Evolutionary conservation across 2,113 vertebrate species (phyloP), one percentile per base, ranked within the genome.

Genomic region (Heterotilapia buettikoferi): DNA sequence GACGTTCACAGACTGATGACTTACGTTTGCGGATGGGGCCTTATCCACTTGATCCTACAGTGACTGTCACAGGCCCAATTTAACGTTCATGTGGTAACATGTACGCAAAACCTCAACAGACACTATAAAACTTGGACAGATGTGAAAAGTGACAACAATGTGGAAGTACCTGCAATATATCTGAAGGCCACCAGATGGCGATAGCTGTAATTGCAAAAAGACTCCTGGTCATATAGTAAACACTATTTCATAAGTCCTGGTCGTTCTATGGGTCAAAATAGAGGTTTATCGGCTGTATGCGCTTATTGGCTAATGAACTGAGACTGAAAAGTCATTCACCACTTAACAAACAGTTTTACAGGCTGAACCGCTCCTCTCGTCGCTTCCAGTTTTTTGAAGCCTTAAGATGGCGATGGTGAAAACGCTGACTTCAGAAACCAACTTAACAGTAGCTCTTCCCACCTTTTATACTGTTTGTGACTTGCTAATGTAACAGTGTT

Each of bases 191-290:
- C 40, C 21, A 45, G 40, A 18, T 26, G 40, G 68, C 40, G 14
- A 73, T 18, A 16, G 40, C 21, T 47, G 68, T 6, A 24, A 45
- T 73, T 73, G 13, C 21, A 73, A 26, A 45, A 45, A 26, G 13
- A 45, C 2, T 26, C 8, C 21, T 63, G 59, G 4, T 36, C 18
- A 36, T 7, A 66, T 66, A 36, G 61, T 7, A 76, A 76, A 76
- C 24, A 29, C 36, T 68, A 24, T 21, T 40, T 76, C 1, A 7
- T 45, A 26, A 47, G 6, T 7, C 5, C 40, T 26, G 21, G 40
- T 45, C 0, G 0, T 29, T 47, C 4, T 18, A 7, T 5, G 4
- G 4, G 3, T 29, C 68, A 47, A 73, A 73, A 18, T 29, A 47
- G 2, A 47, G 21, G 21, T 47, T 29, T 73, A 18, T 7, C 6